Evolutionary conservation across 64 coral and sea anemone genomes (phyloP).

Genomic region (Pachyseris speciosa): DNA sequence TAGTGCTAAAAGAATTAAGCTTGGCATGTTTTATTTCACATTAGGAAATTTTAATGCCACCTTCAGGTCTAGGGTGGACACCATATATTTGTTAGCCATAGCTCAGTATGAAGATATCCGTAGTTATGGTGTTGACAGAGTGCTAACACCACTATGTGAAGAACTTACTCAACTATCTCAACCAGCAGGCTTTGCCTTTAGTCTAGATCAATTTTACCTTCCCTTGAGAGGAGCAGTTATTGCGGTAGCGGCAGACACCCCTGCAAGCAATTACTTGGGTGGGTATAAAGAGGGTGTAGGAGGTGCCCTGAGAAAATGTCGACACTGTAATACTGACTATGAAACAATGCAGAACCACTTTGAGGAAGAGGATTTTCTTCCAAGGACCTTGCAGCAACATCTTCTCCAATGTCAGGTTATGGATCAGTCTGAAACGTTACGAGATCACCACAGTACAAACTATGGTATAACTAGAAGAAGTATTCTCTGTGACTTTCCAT

Average conservation of each 20-base stretch:
- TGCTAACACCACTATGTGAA: conserved; percentile 1
- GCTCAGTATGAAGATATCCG: conserved; percentile 42
- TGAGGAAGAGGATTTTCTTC: conserved; percentile 65
- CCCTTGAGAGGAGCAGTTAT: conserved; percentile 29
- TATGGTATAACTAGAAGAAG: conserved; percentile 67
- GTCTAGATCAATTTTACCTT: background rate
- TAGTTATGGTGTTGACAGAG: conserved; percentile 51
- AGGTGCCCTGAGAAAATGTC: conserved; percentile 67
- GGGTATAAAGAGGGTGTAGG: conserved; percentile 77
- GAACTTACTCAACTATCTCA: conserved; percentile 17
- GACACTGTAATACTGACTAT: conserved; percentile 54
- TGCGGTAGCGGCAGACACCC: conserved; percentile 57
- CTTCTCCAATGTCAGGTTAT: conserved; percentile 22
- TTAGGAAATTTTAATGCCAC: conserved; percentile 11
- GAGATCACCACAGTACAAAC: conserved; percentile 25
- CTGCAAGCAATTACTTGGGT: conserved; percentile 41
- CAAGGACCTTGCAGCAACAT: conserved; percentile 47
- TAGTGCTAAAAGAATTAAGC: conserved; percentile 32
- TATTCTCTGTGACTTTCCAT: conserved; percentile 62
- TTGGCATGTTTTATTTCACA: conserved; percentile 56
- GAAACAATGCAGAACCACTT: conserved; percentile 59
- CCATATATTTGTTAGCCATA: conserved; percentile 41
- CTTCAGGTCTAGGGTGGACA: conserved; percentile 17
- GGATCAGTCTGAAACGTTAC: conserved; percentile 21
- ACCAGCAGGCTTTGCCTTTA: conserved; percentile 8